A percentile compares a stretch with the other conserved stretches of the same genome.
Evolutionary conservation across 2,797 vertebrate species (phyloP).

Genomic region (Pachyuromys duprasi): DNA sequence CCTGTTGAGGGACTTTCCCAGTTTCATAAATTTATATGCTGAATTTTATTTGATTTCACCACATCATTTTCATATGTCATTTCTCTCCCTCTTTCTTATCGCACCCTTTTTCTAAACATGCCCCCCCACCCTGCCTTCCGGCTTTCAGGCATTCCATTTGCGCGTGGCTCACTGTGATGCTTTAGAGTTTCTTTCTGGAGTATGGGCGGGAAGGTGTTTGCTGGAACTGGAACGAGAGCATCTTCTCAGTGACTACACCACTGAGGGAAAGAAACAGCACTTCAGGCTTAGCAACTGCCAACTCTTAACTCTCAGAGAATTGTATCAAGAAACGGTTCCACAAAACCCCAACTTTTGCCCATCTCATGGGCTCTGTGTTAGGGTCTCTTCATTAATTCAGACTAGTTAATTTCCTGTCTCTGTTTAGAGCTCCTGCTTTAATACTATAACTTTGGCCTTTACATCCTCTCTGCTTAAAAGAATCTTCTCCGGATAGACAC

Average conservation of each 20-base stretch:
- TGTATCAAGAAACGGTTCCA: neutral
- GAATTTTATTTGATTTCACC: neutral
- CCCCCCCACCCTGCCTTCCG: neutral
- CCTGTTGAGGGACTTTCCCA: neutral
- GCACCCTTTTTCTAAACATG: neutral
- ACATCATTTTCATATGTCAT: too few species aligned
- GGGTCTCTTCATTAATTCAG: neutral
- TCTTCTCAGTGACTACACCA: neutral
- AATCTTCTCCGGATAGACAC: neutral
- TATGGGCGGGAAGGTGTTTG: too few species aligned
- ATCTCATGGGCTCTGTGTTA: neutral
- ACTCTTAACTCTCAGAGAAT: neutral
- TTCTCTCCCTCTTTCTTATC: too few species aligned
- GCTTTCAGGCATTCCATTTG: neutral
- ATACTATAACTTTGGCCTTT: neutral
- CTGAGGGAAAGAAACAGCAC: neutral
- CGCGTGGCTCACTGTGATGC: neutral
- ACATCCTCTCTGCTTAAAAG: neutral
- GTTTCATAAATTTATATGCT: neutral
- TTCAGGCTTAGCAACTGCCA: neutral
- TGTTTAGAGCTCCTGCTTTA: neutral
- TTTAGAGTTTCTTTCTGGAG: neutral
- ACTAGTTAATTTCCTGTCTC: neutral
- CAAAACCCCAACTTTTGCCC: neutral
- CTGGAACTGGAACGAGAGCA: neutral